A percentile compares a stretch with the other conserved stretches of the same genome.
phyloP scores from a whole-genome alignment of 2,888 invertebrate species.

The Eueremaeus valkanovi region DNA sequence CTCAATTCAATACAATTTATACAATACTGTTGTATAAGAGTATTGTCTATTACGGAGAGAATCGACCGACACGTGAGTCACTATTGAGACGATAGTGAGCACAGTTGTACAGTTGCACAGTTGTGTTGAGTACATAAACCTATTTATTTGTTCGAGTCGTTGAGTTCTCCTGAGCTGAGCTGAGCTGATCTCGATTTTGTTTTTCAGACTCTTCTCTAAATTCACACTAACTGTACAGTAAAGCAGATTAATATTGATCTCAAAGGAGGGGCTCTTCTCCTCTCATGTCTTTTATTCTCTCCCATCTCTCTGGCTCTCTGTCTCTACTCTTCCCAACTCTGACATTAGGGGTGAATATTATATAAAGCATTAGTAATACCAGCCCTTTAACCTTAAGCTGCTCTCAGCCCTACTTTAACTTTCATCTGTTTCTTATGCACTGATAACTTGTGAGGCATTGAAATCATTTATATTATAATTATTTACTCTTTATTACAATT shows the following conservation, averaged over 20 bases:
- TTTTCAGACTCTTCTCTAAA: slow-evolving; percentile 6
- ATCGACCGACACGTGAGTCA: slow-evolving; percentile 26
- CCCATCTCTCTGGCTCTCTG: neutral
- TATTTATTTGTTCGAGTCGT: slow-evolving; percentile 19
- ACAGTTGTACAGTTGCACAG: slow-evolving; percentile 4
- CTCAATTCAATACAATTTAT: slow-evolving; percentile 31
- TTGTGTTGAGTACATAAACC: slow-evolving; percentile 12
- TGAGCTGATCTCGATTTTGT: slow-evolving; percentile 13
- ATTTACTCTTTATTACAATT: neutral
- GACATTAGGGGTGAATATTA: slow-evolving; percentile 31
- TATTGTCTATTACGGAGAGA: too few species aligned
- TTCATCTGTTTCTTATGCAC: slow-evolving; percentile 1
- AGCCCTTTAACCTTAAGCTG: slow-evolving; percentile 20
- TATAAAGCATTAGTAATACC: slow-evolving; percentile 24
- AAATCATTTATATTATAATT: neutral
- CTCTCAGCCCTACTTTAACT: neutral
- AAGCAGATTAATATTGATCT: slow-evolving; percentile 32
- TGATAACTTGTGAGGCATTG: neutral
- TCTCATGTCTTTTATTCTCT: neutral
- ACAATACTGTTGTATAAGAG: slow-evolving; percentile 6
- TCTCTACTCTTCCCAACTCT: neutral
- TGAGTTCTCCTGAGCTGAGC: neutral
- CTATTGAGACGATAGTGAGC: slow-evolving; percentile 12
- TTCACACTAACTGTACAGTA: slow-evolving; percentile 18
- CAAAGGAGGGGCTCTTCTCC: slow-evolving; percentile 4